Percentiles rank a stretch among this genome's conserved stretches.
Conservation (phyloP, 2,888 invertebrate species). For the Scaptomyza parva region DNA sequence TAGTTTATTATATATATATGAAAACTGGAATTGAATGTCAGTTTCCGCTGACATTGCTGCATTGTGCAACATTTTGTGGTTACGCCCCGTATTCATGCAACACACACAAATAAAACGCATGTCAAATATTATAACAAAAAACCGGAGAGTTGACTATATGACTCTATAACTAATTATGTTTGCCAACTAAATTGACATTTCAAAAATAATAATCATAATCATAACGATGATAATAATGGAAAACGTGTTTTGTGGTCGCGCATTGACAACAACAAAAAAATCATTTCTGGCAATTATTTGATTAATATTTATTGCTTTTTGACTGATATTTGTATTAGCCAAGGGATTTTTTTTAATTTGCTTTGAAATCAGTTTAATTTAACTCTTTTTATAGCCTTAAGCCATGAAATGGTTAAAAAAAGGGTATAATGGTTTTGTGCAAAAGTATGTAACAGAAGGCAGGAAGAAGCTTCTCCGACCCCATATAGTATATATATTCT, state of each 20-base stretch:
- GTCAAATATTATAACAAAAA: not conserved
- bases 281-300: slow-evolving; percentile 10
- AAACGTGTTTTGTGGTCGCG: slow-evolving; percentile 5
- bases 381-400: too few relatives aligned
- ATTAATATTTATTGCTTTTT: slow-evolving; percentile 19
- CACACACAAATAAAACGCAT: too few relatives aligned
- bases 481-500: too few relatives aligned
- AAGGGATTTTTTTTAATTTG: not conserved
- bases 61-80: slow-evolving; percentile 21
- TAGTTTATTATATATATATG: slow-evolving; percentile 10
- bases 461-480: too few relatives aligned
- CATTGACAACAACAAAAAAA: not conserved
- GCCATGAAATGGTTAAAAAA: too few relatives aligned
- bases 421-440: too few relatives aligned
- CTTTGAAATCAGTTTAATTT: slow-evolving; percentile 3
- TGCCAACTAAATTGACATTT: slow-evolving; percentile 23
- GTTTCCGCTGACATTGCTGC: slow-evolving; percentile 9
- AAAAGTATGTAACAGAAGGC: too few relatives aligned
- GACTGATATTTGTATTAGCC: not conserved
- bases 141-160: too few relatives aligned
- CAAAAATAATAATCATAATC: slow-evolving; percentile 4
- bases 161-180: slow-evolving; percentile 28
- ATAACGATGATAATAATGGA: slow-evolving; percentile 3
- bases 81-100: slow-evolving; percentile 1
- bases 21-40: slow-evolving; percentile 9